Evolutionary conservation across 2,113 vertebrate species (phyloP).

Genomic region (Cyanocitta stelleri): DNA sequence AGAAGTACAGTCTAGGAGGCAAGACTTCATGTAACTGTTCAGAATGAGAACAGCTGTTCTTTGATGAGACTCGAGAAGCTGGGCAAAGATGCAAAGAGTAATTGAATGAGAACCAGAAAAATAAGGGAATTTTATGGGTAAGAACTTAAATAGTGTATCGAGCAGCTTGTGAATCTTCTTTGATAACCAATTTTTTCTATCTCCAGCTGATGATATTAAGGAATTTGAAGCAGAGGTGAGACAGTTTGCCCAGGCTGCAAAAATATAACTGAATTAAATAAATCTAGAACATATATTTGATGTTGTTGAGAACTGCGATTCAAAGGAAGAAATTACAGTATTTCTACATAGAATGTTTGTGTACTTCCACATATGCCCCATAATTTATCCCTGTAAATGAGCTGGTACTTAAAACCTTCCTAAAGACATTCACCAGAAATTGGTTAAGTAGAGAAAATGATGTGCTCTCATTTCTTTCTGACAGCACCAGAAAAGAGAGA

Average conservation of each 20-base stretch:
- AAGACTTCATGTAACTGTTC: background rate
- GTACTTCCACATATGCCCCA: background rate
- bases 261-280: background rate
- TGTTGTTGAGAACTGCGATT: background rate
- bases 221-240: background rate
- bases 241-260: background rate
- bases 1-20: background rate
- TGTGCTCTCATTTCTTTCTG: slow-evolving; percentile 57
- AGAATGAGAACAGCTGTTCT: background rate
- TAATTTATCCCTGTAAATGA: background rate
- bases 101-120: background rate
- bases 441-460: slow-evolving; percentile 45
- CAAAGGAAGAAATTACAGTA: background rate
- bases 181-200: background rate
- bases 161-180: background rate
- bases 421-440: background rate
- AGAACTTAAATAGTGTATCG: background rate
- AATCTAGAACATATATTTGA: background rate
- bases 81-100: background rate
- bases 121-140: background rate
- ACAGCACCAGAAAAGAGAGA: slow-evolving; percentile 61
- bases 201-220: background rate
- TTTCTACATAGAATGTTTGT: background rate
- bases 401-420: background rate
- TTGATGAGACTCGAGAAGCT: background rate